A percentile compares a stretch with the other conserved stretches of the same genome.
Evolutionary conservation across 2,888 invertebrate genomes (phyloP).

Genomic region (Dichetophora obliterata): DNA sequence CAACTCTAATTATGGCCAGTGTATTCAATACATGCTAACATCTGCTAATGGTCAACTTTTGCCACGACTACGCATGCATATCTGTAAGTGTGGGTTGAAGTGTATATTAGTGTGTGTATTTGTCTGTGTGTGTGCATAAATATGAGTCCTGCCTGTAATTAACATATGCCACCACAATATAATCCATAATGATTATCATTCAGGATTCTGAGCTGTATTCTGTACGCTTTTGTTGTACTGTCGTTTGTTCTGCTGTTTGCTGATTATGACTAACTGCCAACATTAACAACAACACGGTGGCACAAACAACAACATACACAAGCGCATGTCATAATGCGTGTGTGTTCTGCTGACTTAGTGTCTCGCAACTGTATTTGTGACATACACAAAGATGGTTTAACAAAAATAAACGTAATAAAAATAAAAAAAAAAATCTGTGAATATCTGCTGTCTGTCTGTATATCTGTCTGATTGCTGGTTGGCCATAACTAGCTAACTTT

Average conservation of each 20-base stretch:
- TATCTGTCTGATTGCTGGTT: neutral
- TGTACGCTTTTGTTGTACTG: neutral
- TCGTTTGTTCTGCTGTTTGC: neutral
- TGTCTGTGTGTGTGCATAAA: neutral
- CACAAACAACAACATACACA: neutral
- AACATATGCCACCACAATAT: conserved; percentile 8
- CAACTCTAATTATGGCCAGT: neutral
- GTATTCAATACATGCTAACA: neutral
- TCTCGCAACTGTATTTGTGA: neutral
- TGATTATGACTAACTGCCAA: conserved; percentile 29
- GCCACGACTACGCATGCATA: neutral
- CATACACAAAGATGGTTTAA: neutral
- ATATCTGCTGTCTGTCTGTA: neutral
- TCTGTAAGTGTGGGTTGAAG: neutral
- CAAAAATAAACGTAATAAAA: neutral
- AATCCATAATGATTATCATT: conserved; percentile 22
- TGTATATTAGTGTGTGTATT: neutral
- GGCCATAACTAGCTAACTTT: neutral
- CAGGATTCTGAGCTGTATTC: neutral
- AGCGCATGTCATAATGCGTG: neutral
- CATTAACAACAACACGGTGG: neutral
- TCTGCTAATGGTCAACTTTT: neutral
- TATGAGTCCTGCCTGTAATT: conserved; percentile 4
- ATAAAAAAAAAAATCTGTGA: neutral
- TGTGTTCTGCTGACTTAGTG: neutral